These are phyloP conservation scores for Symphodus melops DNA, from an alignment of 2,113 vertebrate species.

Conservation along the genomic window DNA sequence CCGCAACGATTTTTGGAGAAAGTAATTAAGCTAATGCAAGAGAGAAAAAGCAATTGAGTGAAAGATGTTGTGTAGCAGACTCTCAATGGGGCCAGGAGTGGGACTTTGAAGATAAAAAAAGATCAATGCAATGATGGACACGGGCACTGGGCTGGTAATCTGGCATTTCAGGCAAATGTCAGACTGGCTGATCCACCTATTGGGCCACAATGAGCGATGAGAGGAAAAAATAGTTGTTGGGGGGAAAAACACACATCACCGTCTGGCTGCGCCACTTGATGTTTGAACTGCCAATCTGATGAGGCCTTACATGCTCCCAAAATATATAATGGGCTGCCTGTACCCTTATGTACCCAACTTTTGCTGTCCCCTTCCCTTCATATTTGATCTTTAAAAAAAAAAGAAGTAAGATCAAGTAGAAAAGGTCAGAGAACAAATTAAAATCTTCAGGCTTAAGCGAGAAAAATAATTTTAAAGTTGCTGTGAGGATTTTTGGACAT, in stretches of 20 bases:
- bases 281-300: not conserved
- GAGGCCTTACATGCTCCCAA: not conserved
- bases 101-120: not conserved
- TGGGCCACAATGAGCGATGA: not conserved
- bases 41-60: slow-evolving; percentile 13
- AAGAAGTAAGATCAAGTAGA: not conserved
- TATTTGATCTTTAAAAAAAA: not conserved
- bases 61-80: not conserved
- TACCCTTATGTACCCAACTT: not conserved
- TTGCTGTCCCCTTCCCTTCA: not conserved
- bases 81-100: not conserved
- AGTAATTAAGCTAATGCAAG: slow-evolving; percentile 47
- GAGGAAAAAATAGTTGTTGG: not conserved
- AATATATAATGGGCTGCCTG: not conserved
- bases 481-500: not conserved
- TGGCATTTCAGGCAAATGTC: slow-evolving; percentile 1
- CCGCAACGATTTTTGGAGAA: slow-evolving; percentile 27
- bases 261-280: not conserved
- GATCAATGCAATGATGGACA: slow-evolving; percentile 23
- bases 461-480: not conserved
- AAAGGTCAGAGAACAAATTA: not conserved
- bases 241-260: not conserved
- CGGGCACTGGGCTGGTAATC: not conserved
- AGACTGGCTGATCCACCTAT: not conserved
- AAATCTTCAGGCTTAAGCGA: not conserved